Evolutionary conservation across 2,797 vertebrate genomes (phyloP).

Genomic region (Harpagifer antarcticus): DNA sequence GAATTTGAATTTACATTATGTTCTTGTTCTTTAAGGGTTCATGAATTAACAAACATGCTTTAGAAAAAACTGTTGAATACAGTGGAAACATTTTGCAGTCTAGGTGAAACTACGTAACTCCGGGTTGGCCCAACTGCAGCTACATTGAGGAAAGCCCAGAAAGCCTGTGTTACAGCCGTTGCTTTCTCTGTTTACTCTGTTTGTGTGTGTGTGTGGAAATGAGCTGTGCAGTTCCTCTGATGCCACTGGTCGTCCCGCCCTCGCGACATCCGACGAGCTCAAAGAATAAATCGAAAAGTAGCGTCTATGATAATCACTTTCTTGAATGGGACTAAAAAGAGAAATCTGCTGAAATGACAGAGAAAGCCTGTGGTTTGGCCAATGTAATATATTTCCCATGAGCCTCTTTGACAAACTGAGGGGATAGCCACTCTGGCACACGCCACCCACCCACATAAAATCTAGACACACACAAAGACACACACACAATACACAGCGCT

Average conservation of each 20-base stretch:
- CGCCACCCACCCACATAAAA: slow-evolving; percentile 77
- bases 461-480: slow-evolving; percentile 51
- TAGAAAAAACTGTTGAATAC: slow-evolving; percentile 46
- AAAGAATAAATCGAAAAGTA: slow-evolving; percentile 61
- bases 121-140: slow-evolving; percentile 48
- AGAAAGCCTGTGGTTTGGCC: slow-evolving; percentile 84
- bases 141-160: slow-evolving; percentile 54
- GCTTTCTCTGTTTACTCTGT: too few species aligned
- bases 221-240: too few species aligned
- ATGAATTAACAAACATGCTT: slow-evolving; percentile 29
- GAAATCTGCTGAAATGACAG: slow-evolving; percentile 85
- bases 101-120: slow-evolving; percentile 39
- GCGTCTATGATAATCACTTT: slow-evolving; percentile 70
- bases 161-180: background rate
- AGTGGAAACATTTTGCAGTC: slow-evolving; percentile 48
- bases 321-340: slow-evolving; percentile 77
- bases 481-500: slow-evolving; percentile 46
- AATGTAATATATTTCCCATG: slow-evolving; percentile 80
- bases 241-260: too few species aligned
- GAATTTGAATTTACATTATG: slow-evolving; percentile 65
- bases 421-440: slow-evolving; percentile 84
- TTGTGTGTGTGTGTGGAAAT: too few species aligned
- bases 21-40: slow-evolving; percentile 40
- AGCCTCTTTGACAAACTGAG: slow-evolving; percentile 83
- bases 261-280: slow-evolving; percentile 1